A percentile compares a stretch with the other conserved stretches of the same genome.
These are phyloP conservation scores for Mimachlamys varia DNA, from an alignment of 2,888 invertebrate genomes.

Conservation along the genomic window DNA sequence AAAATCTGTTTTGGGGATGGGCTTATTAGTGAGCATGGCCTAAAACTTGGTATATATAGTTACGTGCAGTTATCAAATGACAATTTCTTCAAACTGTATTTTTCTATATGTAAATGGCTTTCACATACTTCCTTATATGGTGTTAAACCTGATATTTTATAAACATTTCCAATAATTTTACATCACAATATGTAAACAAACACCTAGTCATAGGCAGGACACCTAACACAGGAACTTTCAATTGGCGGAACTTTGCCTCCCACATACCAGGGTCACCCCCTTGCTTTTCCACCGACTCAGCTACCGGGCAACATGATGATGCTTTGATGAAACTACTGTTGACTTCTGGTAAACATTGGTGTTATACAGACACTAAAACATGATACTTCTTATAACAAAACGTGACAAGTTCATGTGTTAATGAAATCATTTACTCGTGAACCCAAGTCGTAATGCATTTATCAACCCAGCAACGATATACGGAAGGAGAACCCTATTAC, in stretches of 20 bases:
- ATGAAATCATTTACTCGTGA: constrained; percentile 24
- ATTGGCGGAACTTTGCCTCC: not conserved
- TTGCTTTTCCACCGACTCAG: not conserved
- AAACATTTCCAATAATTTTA: not conserved
- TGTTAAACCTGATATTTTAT: not conserved
- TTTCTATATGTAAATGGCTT: not conserved
- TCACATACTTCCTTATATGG: not conserved
- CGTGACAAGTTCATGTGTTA: constrained; percentile 22
- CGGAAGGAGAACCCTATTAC: not conserved
- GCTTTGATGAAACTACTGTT: constrained; percentile 38
- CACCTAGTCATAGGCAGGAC: not conserved
- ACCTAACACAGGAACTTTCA: not conserved
- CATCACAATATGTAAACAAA: not conserved
- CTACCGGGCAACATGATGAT: constrained; percentile 28
- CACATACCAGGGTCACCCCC: not conserved
- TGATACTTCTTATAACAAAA: constrained; percentile 16
- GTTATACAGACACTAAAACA: constrained; percentile 38
- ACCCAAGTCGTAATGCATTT: not conserved
- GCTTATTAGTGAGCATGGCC: too few relatives aligned
- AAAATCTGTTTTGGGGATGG: too few relatives aligned
- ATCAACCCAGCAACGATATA: constrained; percentile 14
- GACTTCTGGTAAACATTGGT: constrained; percentile 39
- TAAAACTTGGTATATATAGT: too few relatives aligned
- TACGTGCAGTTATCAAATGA: not conserved
- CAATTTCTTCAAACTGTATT: too few relatives aligned